These are phyloP conservation scores for Limnephilus lunatus DNA, from an alignment of 2,888 invertebrate genomes.

Conservation along the genomic window DNA sequence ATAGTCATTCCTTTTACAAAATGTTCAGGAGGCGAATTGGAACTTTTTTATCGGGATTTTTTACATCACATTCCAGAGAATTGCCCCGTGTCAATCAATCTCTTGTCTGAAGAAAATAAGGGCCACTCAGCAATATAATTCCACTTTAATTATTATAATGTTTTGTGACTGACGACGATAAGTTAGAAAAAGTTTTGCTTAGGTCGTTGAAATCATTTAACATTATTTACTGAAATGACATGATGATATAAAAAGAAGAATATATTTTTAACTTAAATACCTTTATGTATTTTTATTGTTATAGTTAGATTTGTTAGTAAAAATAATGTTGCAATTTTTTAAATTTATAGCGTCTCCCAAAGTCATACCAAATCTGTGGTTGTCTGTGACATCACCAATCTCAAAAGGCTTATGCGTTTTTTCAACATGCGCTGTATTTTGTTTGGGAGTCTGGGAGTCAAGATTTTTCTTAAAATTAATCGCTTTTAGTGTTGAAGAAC, in stretches of 20 bases:
- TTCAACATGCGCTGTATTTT: too few relatives aligned
- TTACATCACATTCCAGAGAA: neutral
- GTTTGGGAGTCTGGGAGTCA: too few relatives aligned
- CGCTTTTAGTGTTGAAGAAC: too few relatives aligned
- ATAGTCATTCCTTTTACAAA: neutral
- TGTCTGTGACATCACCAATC: too few relatives aligned
- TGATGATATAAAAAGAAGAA: neutral
- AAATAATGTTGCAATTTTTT: too few relatives aligned
- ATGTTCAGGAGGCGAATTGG: neutral
- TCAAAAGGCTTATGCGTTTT: too few relatives aligned
- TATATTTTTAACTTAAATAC: too few relatives aligned
- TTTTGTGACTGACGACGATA: neutral
- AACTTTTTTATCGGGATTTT: neutral
- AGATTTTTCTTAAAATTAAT: too few relatives aligned
- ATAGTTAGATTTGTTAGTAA: too few relatives aligned
- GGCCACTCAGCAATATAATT: neutral
- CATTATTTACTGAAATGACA: neutral
- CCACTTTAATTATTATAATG: neutral
- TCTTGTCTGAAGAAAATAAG: neutral
- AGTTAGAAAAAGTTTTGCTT: neutral
- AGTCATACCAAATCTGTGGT: too few relatives aligned
- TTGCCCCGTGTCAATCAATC: neutral
- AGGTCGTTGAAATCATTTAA: neutral
- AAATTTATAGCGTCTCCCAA: too few relatives aligned
- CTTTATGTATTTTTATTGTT: too few relatives aligned